Percentiles rank a stretch among this genome's conserved stretches.
Evolutionary conservation across 1,140 invertebrate species (phyloP).

Genomic region (Orchestia grillus): DNA sequence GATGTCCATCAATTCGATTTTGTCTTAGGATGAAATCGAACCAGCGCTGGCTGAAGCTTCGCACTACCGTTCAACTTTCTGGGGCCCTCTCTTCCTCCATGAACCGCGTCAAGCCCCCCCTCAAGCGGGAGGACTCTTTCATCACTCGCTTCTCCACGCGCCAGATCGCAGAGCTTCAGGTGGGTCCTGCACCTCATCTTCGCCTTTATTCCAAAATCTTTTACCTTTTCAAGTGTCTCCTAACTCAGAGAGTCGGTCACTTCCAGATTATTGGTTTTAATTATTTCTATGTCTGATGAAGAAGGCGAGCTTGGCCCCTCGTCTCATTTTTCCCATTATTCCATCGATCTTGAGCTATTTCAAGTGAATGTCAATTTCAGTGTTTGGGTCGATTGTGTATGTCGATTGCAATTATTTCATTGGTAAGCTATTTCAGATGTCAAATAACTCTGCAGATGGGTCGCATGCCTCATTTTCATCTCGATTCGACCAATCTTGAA

Average conservation of each 20-base stretch:
- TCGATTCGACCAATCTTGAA: not conserved
- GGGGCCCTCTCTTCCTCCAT: conserved; percentile 80
- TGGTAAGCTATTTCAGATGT: not conserved
- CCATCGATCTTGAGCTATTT: no score
- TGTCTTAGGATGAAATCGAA: conserved; percentile 85
- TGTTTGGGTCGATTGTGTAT: no score
- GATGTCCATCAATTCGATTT: not conserved
- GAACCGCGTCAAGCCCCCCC: conserved; percentile 82
- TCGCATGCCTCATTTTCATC: not conserved
- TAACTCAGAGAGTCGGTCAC: not conserved
- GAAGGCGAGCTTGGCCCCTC: no score
- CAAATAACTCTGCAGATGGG: not conserved
- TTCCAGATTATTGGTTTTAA: not conserved
- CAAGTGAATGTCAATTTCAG: no score
- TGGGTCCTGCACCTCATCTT: conserved; percentile 63
- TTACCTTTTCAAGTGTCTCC: not conserved
- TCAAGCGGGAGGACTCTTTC: conserved; percentile 95
- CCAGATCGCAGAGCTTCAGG: conserved; percentile 87
- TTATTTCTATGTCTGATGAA: not conserved
- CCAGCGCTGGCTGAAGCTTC: conserved; percentile 93
- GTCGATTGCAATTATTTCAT: not conserved
- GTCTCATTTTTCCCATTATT: no score
- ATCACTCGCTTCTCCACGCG: conserved; percentile 93
- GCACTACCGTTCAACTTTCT: conserved; percentile 91
- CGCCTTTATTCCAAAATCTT: not conserved